These are phyloP conservation scores for Metaphire vulgaris DNA, from an alignment of 1,140 invertebrate genomes.

Conservation along the genomic window DNA sequence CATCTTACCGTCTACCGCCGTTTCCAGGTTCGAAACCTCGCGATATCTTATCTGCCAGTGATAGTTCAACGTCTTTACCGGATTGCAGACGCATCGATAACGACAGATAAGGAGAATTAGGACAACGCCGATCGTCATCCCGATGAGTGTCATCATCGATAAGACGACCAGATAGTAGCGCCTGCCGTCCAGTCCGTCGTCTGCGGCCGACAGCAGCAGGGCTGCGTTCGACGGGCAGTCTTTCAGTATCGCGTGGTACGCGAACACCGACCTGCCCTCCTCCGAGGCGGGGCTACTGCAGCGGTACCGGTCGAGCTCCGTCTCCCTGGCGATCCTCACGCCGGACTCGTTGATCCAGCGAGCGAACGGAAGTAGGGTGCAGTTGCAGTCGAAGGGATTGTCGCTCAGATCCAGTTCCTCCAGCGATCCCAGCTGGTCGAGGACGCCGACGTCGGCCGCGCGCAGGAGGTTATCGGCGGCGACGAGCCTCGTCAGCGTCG, in stretches of 20 bases:
- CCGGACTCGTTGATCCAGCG: slow-evolving; percentile 11
- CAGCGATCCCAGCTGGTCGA: background rate
- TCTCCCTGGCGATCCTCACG: background rate
- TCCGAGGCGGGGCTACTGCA: background rate
- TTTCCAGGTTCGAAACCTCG: slow-evolving; percentile 14
- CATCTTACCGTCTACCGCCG: slow-evolving; percentile 12
- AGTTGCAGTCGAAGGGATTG: slow-evolving; percentile 24
- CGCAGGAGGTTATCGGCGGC: slow-evolving; percentile 5
- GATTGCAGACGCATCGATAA: background rate
- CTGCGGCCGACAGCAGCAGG: background rate
- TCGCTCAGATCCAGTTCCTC: slow-evolving; percentile 22
- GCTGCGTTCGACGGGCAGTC: background rate
- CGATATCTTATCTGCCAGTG: slow-evolving; percentile 16
- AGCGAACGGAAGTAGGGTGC: background rate
- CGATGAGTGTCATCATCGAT: slow-evolving; percentile 4
- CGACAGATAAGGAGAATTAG: slow-evolving; percentile 12
- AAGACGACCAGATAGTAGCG: background rate
- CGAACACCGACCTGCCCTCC: background rate
- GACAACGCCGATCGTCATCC: background rate
- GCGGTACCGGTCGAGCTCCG: background rate
- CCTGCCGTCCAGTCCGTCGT: background rate
- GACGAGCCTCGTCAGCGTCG: slow-evolving; percentile 7
- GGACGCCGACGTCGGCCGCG: background rate
- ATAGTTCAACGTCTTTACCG: background rate
- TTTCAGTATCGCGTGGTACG: slow-evolving; percentile 1